Base-by-base conservation (phyloP, 2,888 invertebrate genomes). In the Eustalomyia histrio region DNA sequence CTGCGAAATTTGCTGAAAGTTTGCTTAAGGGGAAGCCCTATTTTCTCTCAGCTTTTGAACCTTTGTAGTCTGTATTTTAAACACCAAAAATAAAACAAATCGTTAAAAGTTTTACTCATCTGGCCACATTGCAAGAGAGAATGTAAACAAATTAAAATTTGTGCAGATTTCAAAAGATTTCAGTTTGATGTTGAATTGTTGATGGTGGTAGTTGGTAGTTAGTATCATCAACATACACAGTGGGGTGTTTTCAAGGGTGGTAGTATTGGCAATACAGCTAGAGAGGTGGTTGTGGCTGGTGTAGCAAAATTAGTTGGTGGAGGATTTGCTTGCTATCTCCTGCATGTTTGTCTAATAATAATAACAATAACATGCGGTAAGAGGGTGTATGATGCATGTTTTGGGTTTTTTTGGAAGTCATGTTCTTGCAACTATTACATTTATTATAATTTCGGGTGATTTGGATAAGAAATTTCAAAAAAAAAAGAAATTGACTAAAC, bases 221-320 rank as follows among this genome's bases (percentile, higher is more conserved):
- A 5, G 14, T 33, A 57, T 33, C 17, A n/a, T 6, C n/a, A n/a
- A 21, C 12, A 4, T 16, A 53, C 58, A 33, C 55, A 39, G 63
- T 57, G 80, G 76, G 76, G 58, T 80, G 67, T 58, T 76, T 61
- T 71, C 2, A 67, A 52, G 74, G 76, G 67, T 80, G 68, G 33
- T 68, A 18, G 61, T 50, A 60, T 60, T 21, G 12, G n/a, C 33
- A 17, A 52, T 17, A 21, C 9, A 64, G 17, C 10, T 52, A 17
- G 33, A 21, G 35, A 64, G 64, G 52, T 52, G 52, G 64, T 65
- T 65, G 35, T 50, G 33, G 14, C 75, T 75, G 65, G 69, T 69
- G 35, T 55, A 29, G 47, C 24, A 43, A 18, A 3, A 29, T 29
- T 29, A 57, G 69, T 55, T 60, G 58, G 79, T 74, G 69, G 69